Conservation (phyloP, 2,113 vertebrate genomes). For the Morphnarchus princeps region DNA sequence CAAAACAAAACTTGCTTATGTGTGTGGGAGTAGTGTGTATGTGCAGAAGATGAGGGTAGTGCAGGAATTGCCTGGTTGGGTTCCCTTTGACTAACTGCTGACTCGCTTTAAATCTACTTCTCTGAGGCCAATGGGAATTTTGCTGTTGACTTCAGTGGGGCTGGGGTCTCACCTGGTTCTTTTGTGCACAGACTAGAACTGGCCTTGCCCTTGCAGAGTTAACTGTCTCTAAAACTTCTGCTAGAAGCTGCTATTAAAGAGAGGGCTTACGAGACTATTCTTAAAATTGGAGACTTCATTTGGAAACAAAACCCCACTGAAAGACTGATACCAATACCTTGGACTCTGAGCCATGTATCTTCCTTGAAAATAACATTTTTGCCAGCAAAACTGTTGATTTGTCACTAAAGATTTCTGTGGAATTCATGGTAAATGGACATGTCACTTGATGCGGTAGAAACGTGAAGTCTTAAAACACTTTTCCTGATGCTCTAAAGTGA, state of each 20-base stretch:
- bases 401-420: conserved; percentile 30
- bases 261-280: conserved; percentile 30
- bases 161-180: neutral
- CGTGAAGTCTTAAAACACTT: conserved; percentile 40
- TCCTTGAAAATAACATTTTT: conserved; percentile 45
- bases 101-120: neutral
- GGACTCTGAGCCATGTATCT: conserved; percentile 56
- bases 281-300: conserved; percentile 43
- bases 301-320: conserved; percentile 48
- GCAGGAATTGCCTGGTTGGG: neutral
- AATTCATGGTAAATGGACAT: conserved; percentile 29
- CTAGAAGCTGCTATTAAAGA: conserved; percentile 49
- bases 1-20: neutral
- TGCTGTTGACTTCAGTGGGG: conserved; percentile 25
- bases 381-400: conserved; percentile 41
- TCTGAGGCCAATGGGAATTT: conserved; percentile 20
- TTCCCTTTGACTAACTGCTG: conserved; percentile 43
- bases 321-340: conserved; percentile 36
- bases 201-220: conserved; percentile 27
- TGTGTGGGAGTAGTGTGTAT: neutral
- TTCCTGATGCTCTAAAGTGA: conserved; percentile 26
- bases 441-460: conserved; percentile 52
- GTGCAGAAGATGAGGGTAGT: neutral
- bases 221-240: conserved; percentile 18
- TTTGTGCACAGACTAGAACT: conserved; percentile 18